Conservation (phyloP, 1,140 invertebrate species). For the Drosophila melanogaster region DNA sequence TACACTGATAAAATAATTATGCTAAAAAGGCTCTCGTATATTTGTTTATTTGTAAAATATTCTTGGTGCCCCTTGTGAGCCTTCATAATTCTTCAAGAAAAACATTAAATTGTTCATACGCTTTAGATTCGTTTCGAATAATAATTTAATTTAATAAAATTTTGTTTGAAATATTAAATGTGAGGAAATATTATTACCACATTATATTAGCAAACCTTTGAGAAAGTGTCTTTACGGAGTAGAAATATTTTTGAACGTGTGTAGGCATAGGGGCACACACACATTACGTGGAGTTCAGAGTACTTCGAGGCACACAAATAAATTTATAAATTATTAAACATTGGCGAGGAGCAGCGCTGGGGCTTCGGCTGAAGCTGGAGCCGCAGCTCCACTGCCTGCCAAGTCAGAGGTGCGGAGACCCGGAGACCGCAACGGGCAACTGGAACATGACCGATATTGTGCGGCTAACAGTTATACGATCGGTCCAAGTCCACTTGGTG, state of each 20-base stretch:
- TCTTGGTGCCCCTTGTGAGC: too few species aligned
- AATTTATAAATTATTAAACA: slow-evolving; percentile 83
- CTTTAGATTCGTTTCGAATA: too few species aligned
- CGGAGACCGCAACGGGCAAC: slow-evolving; percentile 60
- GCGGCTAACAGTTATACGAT: slow-evolving; percentile 74
- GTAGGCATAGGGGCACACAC: slow-evolving; percentile 14
- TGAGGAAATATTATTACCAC: too few species aligned
- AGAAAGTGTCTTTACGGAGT: too few species aligned
- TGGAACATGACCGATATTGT: slow-evolving; percentile 82
- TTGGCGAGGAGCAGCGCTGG: slow-evolving; percentile 20
- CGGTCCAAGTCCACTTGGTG: not conserved
- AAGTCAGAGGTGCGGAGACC: slow-evolving; percentile 69
- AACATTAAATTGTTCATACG: too few species aligned
- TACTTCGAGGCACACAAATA: slow-evolving; percentile 60
- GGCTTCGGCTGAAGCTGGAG: not conserved
- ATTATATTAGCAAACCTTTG: too few species aligned
- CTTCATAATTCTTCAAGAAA: too few species aligned
- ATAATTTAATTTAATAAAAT: too few species aligned
- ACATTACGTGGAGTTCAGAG: slow-evolving; percentile 70
- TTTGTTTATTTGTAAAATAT: too few species aligned
- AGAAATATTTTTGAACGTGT: not conserved
- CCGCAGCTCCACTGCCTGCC: slow-evolving; percentile 46
- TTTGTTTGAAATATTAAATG: too few species aligned
- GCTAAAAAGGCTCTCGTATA: too few species aligned
- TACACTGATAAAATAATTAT: not conserved